Percentiles rank a stretch among this genome's conserved stretches.
Conservation (phyloP, 2,888 invertebrate species). For the Pegoplata infirma region DNA sequence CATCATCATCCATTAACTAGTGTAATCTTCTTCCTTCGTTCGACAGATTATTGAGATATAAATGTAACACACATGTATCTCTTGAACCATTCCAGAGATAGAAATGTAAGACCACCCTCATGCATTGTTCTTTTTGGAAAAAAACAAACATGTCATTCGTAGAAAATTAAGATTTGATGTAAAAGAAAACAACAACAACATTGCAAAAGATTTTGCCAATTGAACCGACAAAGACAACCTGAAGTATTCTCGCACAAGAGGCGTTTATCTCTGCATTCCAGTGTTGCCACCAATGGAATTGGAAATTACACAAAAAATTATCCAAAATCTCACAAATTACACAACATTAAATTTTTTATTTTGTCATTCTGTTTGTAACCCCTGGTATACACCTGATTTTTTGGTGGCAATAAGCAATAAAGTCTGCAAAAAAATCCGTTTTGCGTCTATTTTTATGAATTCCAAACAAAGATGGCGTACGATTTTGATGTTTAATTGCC, state of each 20-base stretch:
- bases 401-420: too few relatives aligned
- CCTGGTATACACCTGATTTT: too few relatives aligned
- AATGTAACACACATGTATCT: slow-evolving; percentile 18
- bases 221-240: slow-evolving; percentile 49
- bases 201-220: slow-evolving; percentile 60
- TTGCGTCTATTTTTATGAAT: too few relatives aligned
- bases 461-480: too few relatives aligned
- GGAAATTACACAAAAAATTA: too few relatives aligned
- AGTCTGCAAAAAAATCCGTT: too few relatives aligned
- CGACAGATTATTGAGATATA: not conserved
- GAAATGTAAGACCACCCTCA: slow-evolving; percentile 58
- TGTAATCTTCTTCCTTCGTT: not conserved
- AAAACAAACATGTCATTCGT: slow-evolving; percentile 53
- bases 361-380: too few relatives aligned
- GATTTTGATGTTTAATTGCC: too few relatives aligned
- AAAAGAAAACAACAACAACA: slow-evolving; percentile 31
- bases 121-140: slow-evolving; percentile 52
- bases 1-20: slow-evolving; percentile 26
- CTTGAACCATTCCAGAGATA: slow-evolving; percentile 29
- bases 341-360: too few relatives aligned
- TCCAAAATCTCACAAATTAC: too few relatives aligned
- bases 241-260: slow-evolving; percentile 57
- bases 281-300: too few relatives aligned
- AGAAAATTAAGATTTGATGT: slow-evolving; percentile 17
- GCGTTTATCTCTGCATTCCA: slow-evolving; percentile 53